phyloP scores from a whole-genome alignment of 2,113 vertebrate genomes.

The Archilochus colubris region DNA sequence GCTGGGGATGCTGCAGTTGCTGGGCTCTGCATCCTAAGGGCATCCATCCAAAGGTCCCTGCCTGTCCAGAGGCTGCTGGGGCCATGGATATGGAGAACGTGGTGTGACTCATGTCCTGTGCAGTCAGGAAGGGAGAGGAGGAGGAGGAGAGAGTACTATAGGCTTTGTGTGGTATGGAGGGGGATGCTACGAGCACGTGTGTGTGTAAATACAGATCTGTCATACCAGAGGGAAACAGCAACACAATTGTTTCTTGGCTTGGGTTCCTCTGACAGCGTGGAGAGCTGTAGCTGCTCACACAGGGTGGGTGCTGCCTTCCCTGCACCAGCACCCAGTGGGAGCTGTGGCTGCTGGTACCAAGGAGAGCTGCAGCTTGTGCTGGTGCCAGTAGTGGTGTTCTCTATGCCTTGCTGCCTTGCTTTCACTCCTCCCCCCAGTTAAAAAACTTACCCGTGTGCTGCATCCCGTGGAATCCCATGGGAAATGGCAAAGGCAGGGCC shows the following conservation, averaged over 20 bases:
- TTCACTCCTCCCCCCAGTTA: background rate
- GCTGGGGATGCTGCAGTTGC: background rate
- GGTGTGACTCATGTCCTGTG: fast-evolving
- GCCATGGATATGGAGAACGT: background rate
- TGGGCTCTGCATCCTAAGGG: background rate
- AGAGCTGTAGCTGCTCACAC: background rate
- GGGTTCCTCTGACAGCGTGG: background rate
- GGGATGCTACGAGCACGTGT: background rate
- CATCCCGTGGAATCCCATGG: background rate
- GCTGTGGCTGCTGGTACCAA: background rate
- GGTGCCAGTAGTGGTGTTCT: background rate
- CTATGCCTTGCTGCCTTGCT: background rate
- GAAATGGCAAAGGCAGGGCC: background rate
- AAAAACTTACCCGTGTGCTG: background rate
- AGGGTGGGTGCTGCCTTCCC: background rate
- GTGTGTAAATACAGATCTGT: slow-evolving; percentile 12
- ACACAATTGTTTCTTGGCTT: background rate
- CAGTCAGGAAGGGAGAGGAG: background rate
- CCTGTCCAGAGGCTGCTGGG: background rate
- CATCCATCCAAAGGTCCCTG: background rate
- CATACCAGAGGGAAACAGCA: background rate
- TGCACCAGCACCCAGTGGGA: no score
- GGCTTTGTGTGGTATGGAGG: background rate
- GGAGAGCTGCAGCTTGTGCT: background rate
- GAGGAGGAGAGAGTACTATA: background rate